These are phyloP conservation scores for Antechinus flavipes DNA, from an alignment of 2,113 vertebrate genomes.

Conservation along the genomic window DNA sequence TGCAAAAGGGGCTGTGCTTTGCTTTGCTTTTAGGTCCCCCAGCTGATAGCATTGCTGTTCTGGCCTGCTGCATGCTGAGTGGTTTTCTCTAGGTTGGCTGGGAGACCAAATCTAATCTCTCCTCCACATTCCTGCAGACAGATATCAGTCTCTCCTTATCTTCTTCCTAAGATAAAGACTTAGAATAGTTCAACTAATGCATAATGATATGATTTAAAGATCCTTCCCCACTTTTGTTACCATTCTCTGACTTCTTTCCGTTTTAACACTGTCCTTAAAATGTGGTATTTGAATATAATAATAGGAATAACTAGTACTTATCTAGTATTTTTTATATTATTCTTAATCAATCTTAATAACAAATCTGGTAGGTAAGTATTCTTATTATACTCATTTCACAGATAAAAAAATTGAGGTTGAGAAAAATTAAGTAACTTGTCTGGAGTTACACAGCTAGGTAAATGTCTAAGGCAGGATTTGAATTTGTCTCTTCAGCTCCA, in stretches of 20 bases:
- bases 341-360: background rate
- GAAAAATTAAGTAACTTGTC: background rate
- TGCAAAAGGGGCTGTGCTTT: background rate
- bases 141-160: background rate
- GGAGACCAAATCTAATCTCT: background rate
- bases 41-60: background rate
- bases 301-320: no score
- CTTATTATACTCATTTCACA: background rate
- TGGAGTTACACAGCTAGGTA: background rate
- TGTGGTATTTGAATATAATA: no score
- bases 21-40: background rate
- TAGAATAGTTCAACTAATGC: no score
- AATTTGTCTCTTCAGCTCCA: background rate
- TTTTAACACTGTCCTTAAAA: background rate
- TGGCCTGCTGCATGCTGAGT: background rate
- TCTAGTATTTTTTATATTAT: no score
- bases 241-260: background rate
- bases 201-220: no score
- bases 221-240: no score
- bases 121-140: background rate
- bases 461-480: background rate
- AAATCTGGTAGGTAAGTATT: background rate
- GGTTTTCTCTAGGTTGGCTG: background rate
- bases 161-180: no score
- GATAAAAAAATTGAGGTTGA: background rate